Conservation (phyloP, 2,113 vertebrate genomes). For the Setophaga kirtlandii region DNA sequence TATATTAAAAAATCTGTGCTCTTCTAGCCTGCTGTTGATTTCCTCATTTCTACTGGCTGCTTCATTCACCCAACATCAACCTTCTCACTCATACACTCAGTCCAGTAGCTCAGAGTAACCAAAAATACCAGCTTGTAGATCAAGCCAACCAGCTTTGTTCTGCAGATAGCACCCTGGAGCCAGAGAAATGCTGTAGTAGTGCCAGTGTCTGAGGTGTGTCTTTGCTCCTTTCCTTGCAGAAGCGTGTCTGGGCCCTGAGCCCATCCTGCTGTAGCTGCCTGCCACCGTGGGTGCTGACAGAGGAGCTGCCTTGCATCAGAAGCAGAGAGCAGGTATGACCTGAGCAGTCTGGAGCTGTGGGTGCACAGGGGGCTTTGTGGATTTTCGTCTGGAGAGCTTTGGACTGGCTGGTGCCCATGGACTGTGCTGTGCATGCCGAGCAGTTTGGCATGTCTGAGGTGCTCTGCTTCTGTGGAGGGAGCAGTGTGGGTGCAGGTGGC, state of each 20-base stretch:
- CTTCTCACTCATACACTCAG: neutral
- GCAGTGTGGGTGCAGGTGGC: rapidly evolving
- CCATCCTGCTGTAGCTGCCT: neutral
- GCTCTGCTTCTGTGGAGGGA: neutral
- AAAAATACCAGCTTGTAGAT: neutral
- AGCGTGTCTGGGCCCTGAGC: neutral
- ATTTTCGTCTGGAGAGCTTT: neutral
- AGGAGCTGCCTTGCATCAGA: neutral
- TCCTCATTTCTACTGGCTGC: neutral
- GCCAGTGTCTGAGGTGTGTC: neutral
- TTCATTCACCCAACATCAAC: neutral
- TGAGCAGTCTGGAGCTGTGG: rapidly evolving
- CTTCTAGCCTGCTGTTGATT: neutral
- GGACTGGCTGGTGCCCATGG: rapidly evolving
- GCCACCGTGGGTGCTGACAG: neutral
- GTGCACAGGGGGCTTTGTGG: neutral
- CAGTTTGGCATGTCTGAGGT: neutral
- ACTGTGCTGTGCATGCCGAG: rapidly evolving
- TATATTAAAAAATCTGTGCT: neutral
- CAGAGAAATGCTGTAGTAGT: neutral
- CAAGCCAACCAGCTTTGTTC: neutral
- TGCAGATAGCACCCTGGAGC: neutral
- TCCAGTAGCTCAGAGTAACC: neutral
- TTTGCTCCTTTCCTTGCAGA: neutral
- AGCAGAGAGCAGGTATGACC: neutral